phyloP scores from a whole-genome alignment of 2,888 invertebrate species.

The Nowickia ferox region DNA sequence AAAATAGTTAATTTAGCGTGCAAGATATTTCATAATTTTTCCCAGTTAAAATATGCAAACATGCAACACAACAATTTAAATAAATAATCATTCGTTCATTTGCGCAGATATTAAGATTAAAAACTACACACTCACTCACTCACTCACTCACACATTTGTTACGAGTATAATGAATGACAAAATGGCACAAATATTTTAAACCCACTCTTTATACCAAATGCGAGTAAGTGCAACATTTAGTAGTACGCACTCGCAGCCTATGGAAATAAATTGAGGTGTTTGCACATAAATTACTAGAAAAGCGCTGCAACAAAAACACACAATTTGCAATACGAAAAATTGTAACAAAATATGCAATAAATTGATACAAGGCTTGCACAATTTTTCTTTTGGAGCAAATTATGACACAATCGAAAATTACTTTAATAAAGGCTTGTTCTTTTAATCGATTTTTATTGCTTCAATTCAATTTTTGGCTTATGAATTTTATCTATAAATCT shows the following conservation, averaged over 20 bases:
- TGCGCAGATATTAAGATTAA: slow-evolving; percentile 23
- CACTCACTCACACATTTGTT: slow-evolving; percentile 33
- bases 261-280: slow-evolving; percentile 43
- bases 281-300: slow-evolving; percentile 39
- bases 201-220: slow-evolving; percentile 48
- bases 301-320: slow-evolving; percentile 13
- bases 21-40: slow-evolving; percentile 65
- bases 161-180: slow-evolving; percentile 44
- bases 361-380: slow-evolving; percentile 43
- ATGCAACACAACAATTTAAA: slow-evolving; percentile 49
- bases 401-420: slow-evolving; percentile 11
- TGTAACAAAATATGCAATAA: slow-evolving; percentile 35
- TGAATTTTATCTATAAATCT: neutral
- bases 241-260: slow-evolving; percentile 36
- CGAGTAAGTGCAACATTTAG: slow-evolving; percentile 20
- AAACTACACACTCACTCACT: neutral
- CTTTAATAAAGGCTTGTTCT: neutral
- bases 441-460: neutral
- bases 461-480: neutral
- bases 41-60: slow-evolving; percentile 46
- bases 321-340: slow-evolving; percentile 8
- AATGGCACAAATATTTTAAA: slow-evolving; percentile 57
- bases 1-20: slow-evolving; percentile 59
- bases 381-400: slow-evolving; percentile 30
- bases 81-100: slow-evolving; percentile 6